These are phyloP conservation scores for Mormyrops boulengeri DNA, from an alignment of 2,797 vertebrate species.

Conservation along the genomic window DNA sequence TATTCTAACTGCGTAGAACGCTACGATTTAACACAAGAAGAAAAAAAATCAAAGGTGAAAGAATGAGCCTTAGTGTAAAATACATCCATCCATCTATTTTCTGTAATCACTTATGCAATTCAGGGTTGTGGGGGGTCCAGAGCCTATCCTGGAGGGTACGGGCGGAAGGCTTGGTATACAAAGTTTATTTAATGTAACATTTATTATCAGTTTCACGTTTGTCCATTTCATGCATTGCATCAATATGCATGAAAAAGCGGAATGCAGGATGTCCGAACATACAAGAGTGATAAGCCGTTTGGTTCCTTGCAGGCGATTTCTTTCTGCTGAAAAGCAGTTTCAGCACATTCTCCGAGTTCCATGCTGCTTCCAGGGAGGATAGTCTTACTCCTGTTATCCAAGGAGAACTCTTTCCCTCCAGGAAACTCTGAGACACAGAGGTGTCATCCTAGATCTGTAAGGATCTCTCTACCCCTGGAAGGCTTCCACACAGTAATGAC, in stretches of 20 bases:
- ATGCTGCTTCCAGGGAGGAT: background rate
- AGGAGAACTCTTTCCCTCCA: background rate
- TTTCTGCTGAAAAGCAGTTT: background rate
- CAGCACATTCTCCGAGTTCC: background rate
- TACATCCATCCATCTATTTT: background rate
- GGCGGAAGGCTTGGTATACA: background rate
- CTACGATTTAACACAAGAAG: background rate
- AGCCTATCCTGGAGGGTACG: background rate
- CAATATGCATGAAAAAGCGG: background rate
- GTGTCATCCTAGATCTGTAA: background rate
- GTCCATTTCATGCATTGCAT: background rate
- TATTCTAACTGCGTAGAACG: background rate
- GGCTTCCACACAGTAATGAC: slow-evolving; percentile 30
- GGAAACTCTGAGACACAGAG: background rate
- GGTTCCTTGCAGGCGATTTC: background rate
- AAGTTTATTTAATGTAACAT: background rate
- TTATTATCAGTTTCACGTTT: background rate
- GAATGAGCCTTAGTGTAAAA: background rate
- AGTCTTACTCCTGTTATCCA: background rate
- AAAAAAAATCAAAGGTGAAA: background rate
- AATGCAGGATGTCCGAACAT: background rate
- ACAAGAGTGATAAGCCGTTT: background rate
- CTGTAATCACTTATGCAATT: background rate
- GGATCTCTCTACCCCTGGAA: background rate
- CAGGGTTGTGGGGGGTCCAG: background rate